Conservation (phyloP, 2,797 vertebrate species). For the Falco concolor region DNA sequence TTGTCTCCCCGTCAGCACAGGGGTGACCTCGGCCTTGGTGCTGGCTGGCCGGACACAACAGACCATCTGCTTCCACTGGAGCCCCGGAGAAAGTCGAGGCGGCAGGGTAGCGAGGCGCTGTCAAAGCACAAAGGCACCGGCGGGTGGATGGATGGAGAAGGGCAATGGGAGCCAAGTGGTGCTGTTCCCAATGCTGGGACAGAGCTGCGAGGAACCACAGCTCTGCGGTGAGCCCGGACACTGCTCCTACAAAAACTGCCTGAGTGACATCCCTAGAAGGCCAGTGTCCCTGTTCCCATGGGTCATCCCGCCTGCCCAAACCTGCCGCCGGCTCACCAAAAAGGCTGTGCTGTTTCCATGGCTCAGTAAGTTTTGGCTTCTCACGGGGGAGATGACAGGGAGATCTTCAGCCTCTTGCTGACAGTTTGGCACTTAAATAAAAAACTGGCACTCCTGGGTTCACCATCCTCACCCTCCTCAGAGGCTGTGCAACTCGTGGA, state of each 20-base stretch:
- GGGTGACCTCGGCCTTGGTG: background rate
- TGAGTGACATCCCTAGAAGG: background rate
- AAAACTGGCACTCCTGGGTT: background rate
- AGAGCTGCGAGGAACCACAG: background rate
- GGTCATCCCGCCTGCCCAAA: background rate
- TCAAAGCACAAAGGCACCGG: background rate
- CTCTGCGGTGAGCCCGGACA: accelerated
- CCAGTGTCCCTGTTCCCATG: background rate
- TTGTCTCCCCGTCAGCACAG: background rate
- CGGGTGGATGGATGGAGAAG: background rate
- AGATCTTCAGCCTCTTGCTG: background rate
- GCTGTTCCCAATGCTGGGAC: background rate
- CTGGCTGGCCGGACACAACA: background rate
- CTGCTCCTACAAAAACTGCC: background rate
- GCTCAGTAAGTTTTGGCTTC: background rate
- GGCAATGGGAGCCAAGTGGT: background rate
- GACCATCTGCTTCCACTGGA: slow-evolving; percentile 21
- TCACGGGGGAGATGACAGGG: background rate
- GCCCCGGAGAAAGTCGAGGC: background rate
- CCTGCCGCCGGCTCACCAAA: accelerated
- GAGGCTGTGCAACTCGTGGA: accelerated
- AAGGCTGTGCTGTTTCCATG: accelerated
- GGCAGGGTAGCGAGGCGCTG: background rate
- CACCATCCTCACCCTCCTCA: background rate
- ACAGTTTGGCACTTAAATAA: background rate